Percentiles rank a stretch among this genome's conserved stretches.
Conservation (phyloP, 2,797 vertebrate genomes). For the Crocidura indochinensis region DNA sequence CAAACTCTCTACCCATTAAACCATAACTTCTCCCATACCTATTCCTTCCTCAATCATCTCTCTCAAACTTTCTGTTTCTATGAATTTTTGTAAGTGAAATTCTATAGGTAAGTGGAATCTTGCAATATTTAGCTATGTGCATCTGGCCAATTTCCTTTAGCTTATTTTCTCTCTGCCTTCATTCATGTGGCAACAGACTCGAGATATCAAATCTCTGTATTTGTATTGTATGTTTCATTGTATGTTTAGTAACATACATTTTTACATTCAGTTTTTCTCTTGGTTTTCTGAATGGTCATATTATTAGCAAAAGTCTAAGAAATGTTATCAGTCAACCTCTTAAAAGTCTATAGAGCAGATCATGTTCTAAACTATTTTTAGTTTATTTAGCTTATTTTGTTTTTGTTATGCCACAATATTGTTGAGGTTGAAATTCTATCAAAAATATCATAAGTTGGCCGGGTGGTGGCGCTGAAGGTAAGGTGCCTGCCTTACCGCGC, state of each 20-base stretch:
- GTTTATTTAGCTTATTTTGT: neutral
- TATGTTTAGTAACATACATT: no score
- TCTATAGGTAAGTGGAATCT: neutral
- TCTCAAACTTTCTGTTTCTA: neutral
- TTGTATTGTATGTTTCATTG: no score
- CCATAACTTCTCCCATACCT: neutral
- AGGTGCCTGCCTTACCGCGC: no score
- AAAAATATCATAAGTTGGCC: no score
- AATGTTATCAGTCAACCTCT: neutral
- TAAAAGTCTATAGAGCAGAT: neutral
- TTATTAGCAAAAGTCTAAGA: constrained; percentile 33
- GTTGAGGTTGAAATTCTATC: no score
- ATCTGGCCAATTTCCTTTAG: neutral
- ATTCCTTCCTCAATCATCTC: neutral
- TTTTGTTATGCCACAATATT: neutral
- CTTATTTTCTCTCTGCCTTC: neutral
- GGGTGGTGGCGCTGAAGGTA: no score
- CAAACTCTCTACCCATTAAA: neutral
- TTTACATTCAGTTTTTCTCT: neutral
- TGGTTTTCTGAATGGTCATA: neutral
- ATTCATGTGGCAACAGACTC: neutral
- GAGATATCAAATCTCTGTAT: no score
- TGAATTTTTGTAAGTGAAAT: neutral
- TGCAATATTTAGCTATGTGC: neutral
- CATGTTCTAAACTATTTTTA: neutral